Evolutionary conservation across 2,888 invertebrate genomes (phyloP).

Genomic region (Amphipoea oculea): DNA sequence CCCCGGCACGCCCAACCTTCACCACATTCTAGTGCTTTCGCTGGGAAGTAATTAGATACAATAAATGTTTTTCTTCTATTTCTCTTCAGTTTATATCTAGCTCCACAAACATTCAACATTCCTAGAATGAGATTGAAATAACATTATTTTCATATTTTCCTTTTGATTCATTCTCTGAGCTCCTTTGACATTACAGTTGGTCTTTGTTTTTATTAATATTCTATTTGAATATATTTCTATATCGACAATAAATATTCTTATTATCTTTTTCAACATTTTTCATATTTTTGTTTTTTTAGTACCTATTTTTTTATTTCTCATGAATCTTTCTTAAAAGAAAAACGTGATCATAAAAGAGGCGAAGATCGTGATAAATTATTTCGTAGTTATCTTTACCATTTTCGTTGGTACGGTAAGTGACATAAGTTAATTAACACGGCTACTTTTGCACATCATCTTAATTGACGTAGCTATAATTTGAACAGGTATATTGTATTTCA

Average conservation of each 20-base stretch:
- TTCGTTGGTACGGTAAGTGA: no score
- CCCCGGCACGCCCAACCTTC: no score
- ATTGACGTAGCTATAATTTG: background rate
- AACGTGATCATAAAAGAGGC: background rate
- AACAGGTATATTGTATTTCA: background rate
- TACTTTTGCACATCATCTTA: background rate
- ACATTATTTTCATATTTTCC: constrained; percentile 17
- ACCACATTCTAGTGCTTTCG: no score
- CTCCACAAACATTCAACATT: constrained; percentile 27
- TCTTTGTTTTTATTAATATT: constrained; percentile 7
- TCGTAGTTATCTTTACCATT: background rate
- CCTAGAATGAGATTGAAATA: constrained; percentile 16
- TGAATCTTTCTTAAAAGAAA: background rate
- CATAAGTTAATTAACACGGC: background rate
- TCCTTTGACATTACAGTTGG: constrained; percentile 29
- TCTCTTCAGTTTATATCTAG: background rate
- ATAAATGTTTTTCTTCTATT: constrained; percentile 21
- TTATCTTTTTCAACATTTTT: constrained; percentile 6
- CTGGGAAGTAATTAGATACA: constrained; percentile 4
- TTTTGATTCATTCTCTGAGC: constrained; percentile 4
- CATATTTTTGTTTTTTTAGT: no score
- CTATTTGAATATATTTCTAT: background rate
- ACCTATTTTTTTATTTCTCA: background rate
- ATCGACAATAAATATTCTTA: constrained; percentile 10
- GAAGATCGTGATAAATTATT: background rate